Evolutionary conservation across 2,888 invertebrate genomes (phyloP), one percentile per base, ranked within the genome.

Genomic region (Cheilosia variabilis): DNA sequence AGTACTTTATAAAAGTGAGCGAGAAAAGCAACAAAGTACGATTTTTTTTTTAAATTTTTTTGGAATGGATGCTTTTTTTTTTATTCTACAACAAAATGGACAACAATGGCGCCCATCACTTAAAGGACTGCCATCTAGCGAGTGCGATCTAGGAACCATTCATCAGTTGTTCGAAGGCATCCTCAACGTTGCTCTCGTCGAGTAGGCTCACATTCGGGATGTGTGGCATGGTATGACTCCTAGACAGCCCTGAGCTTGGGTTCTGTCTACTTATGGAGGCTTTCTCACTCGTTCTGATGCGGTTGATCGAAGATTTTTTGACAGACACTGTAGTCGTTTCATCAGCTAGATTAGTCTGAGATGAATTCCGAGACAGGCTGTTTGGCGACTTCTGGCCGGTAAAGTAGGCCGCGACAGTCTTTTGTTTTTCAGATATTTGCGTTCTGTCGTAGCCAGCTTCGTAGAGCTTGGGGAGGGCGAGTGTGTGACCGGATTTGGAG

Each of bases 81-180:
- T 78, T 66, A 65, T 50, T 76, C 79, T 76, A 71, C 66, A 68
- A 76, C 66, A 76, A 75, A 65, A 47, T 57, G 17, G 53, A 19
- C 76, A 52, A 73, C 17, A 31, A 6, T 43, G 22, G 47, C 55
- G 72, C 27, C 75, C 62, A 57, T 63, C 19, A 69, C n/a, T 34
- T 72, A 34, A 37, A 0, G 24, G 6, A 53, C 15, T 69, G 45
- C 24, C 24, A 31, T 15, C 5, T 6, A n/a, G 17, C 6, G 37
- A 13, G 52, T 31, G n/a, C 37, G 7, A 47, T 87, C 62, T 90
- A 91, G 43, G 91, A 91, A 87, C 91, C 93, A 93, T 94, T 93
- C 93, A 97, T 96, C 89, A 97, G 94, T 92, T 96, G 95, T 92
- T 97, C 97, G 93, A 97, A 97, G 88, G 96, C 96, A 93, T 95